These are phyloP conservation scores for Acanthiza pusilla DNA, from an alignment of 2,797 vertebrate genomes.

Conservation along the genomic window DNA sequence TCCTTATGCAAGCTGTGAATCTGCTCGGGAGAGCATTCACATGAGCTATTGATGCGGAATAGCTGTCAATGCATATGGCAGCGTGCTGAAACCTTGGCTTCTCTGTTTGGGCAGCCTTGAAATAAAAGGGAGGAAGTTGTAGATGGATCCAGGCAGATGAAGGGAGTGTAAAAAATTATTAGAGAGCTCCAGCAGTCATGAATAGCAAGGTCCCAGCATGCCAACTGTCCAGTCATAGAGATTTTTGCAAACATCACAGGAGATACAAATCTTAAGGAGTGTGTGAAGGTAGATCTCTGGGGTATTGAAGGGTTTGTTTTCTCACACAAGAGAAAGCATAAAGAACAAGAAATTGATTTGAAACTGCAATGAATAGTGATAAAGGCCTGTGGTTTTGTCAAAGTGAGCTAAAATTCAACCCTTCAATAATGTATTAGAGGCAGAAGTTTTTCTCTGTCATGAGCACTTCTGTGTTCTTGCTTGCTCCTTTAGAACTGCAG, in stretches of 20 bases:
- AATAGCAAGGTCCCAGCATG: background rate
- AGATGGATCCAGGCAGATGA: background rate
- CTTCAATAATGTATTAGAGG: background rate
- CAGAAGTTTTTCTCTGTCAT: background rate
- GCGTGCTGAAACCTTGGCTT: background rate
- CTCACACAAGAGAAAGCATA: background rate
- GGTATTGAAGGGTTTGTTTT: background rate
- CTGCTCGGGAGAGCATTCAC: background rate
- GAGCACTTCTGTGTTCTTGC: background rate
- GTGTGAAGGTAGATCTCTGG: background rate
- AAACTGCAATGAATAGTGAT: background rate
- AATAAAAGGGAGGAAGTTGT: background rate
- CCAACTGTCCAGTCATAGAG: background rate
- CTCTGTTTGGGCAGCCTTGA: background rate
- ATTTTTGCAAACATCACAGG: background rate
- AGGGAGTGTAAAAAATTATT: background rate
- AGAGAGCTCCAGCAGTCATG: background rate
- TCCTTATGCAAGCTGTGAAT: background rate
- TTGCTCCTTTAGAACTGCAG: constrained; percentile 71
- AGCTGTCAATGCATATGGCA: background rate
- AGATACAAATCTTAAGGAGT: background rate
- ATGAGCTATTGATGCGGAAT: background rate
- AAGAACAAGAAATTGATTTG: background rate
- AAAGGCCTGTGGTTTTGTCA: background rate
- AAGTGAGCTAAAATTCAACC: background rate